Base-by-base conservation (phyloP, 2,888 invertebrate genomes). In the Crocallis elinguaria region DNA sequence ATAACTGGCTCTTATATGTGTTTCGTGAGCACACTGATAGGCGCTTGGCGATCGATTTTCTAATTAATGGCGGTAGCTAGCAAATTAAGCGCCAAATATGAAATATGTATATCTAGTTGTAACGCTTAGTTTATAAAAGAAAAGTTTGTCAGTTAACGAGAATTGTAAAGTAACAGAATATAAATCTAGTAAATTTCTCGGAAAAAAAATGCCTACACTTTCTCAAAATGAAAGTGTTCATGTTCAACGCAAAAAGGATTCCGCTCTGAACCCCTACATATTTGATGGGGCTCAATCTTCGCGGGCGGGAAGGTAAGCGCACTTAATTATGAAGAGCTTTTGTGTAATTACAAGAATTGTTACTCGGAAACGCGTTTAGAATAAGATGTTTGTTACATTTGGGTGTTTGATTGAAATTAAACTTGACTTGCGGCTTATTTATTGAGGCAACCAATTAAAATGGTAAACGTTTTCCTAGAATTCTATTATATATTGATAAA, bases 241-340 rank as follows among this genome's bases (percentile, higher is more conserved):
- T 78, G 77, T 75, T 73, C 75, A 72, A 82, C 79, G 77, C 84
- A 84, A 86, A 88, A 88, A 86, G 87, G 88, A 86, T 88, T 87
- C 86, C 79, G 85, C 78, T 82, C 77, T 75, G 81, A 79, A 79
- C 85, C 84, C 83, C 67, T 89, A 84, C 82, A 87, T 88, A 85
- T 86, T 87, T 83, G 79, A 86, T 86, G 78, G 67, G 57, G 64
- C 77, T 77, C 83, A 83, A 87, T 86, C 84, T 84, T 79, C 77
- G 73, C 78, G 73, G 67, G 64, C 73, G 64, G 69, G 57, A 71
- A 81, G 78, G 82, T 74, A 79, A 74, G 74, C 73, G 73, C 72
- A 73, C 67, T 87, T 84, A 84, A 86, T 87, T 84, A 85, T 86
- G 82, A 78, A 84, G 65, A 70, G 66, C 71, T 77, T 66, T 70